Percentiles rank a stretch among this genome's conserved stretches.
These are phyloP conservation scores for Emydoidea blandingii DNA, from an alignment of 2,797 vertebrate species.

Conservation along the genomic window DNA sequence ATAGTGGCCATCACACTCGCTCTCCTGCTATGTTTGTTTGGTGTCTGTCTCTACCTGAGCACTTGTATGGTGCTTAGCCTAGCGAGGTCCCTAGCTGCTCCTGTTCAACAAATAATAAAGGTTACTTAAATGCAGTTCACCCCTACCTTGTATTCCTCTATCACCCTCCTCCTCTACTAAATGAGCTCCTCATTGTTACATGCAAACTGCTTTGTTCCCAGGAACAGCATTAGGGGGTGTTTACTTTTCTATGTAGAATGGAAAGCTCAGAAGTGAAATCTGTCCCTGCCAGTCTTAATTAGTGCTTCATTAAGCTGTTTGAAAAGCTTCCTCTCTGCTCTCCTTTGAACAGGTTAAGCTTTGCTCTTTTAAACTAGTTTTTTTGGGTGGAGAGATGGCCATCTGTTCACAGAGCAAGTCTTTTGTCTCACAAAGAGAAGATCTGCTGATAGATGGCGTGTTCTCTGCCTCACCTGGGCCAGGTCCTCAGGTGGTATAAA, in stretches of 20 bases:
- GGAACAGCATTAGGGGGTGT: conserved; percentile 65
- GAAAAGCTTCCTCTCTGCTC: conserved; percentile 68
- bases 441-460: neutral
- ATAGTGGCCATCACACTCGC: accelerated
- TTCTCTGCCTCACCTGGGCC: neutral
- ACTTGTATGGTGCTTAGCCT: neutral
- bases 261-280: conserved; percentile 36
- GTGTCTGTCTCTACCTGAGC: neutral
- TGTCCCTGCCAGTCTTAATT: conserved; percentile 74
- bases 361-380: conserved; percentile 60
- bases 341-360: conserved; percentile 68
- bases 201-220: conserved; percentile 64
- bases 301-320: conserved; percentile 68
- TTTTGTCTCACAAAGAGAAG: conserved; percentile 4
- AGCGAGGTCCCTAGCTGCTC: neutral
- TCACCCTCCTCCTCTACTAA: conserved; percentile 58
- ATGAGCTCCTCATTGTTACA: conserved; percentile 72
- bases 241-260: conserved; percentile 67
- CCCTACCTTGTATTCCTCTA: conserved; percentile 17
- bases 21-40: accelerated
- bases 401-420: conserved; percentile 54
- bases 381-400: conserved; percentile 69
- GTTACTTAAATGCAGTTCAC: neutral
- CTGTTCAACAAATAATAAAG: neutral
- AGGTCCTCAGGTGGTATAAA: neutral